Evolutionary conservation across 2,113 vertebrate species (phyloP).

Genomic region (Cynoglossus semilaevis): DNA sequence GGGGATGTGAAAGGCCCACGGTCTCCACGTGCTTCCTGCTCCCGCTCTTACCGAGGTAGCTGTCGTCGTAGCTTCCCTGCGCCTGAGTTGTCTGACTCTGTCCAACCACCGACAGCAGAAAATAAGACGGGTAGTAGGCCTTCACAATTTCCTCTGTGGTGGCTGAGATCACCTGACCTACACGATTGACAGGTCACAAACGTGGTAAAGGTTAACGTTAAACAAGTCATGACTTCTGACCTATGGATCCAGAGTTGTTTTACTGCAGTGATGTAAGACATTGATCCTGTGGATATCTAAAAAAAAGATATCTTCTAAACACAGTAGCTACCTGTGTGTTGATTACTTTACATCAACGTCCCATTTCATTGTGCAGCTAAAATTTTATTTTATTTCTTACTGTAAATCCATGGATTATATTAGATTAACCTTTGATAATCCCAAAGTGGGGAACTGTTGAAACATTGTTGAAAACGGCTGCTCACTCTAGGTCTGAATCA

Average conservation of each 20-base stretch:
- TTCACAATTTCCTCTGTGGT: constrained; percentile 82
- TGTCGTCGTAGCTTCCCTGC: constrained; percentile 83
- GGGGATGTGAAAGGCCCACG: too few species aligned
- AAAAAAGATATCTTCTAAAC: too few species aligned
- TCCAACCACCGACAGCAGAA: constrained; percentile 79
- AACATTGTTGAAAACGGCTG: too few species aligned
- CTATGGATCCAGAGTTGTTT: neutral
- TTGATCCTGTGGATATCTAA: constrained; percentile 4
- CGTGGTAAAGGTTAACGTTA: constrained; percentile 28
- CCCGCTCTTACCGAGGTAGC: constrained; percentile 81
- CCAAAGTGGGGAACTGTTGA: too few species aligned
- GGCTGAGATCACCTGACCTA: constrained; percentile 88
- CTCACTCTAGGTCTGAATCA: too few species aligned
- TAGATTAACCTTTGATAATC: too few species aligned
- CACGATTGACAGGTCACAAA: constrained; percentile 3
- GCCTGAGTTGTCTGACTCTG: constrained; percentile 83
- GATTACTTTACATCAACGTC: too few species aligned
- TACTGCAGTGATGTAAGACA: neutral
- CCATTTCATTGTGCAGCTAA: too few species aligned
- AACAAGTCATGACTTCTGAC: constrained; percentile 15
- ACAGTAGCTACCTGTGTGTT: too few species aligned
- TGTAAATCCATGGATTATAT: too few species aligned
- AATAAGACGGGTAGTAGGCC: constrained; percentile 83
- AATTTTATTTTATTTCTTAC: too few species aligned
- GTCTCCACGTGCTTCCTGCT: neutral